These are phyloP conservation scores for Pedicia rivosa DNA, from an alignment of 2,888 invertebrate species.

Conservation along the genomic window DNA sequence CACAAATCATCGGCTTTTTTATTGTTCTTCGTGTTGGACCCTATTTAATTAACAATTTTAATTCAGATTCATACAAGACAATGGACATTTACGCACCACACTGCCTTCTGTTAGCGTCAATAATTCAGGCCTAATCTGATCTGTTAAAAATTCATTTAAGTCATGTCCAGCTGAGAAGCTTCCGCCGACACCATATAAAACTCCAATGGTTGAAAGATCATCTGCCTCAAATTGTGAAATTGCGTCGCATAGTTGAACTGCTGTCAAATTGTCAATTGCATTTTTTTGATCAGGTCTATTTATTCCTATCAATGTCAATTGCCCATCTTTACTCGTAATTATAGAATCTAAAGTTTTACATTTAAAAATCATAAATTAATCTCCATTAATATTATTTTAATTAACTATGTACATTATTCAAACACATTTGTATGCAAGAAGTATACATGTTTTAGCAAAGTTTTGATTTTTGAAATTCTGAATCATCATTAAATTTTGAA, in stretches of 20 bases:
- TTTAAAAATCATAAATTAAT: too few species aligned
- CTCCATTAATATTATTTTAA: too few species aligned
- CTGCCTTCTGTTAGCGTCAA: constrained; percentile 31
- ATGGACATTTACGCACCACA: constrained; percentile 28
- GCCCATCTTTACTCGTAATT: constrained; percentile 42
- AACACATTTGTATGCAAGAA: too few species aligned
- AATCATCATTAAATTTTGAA: too few species aligned
- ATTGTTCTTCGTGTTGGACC: constrained; percentile 51
- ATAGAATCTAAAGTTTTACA: too few species aligned
- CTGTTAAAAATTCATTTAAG: constrained; percentile 50
- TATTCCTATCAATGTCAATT: constrained; percentile 66
- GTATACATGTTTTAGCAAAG: too few species aligned
- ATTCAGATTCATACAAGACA: background rate
- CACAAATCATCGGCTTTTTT: constrained; percentile 80
- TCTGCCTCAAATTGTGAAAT: constrained; percentile 70
- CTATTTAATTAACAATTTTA: constrained; percentile 24
- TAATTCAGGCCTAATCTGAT: constrained; percentile 26
- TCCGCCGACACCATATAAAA: constrained; percentile 83
- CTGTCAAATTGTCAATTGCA: constrained; percentile 57
- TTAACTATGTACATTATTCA: too few species aligned
- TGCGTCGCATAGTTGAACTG: constrained; percentile 49
- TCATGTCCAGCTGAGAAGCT: constrained; percentile 90
- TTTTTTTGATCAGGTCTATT: constrained; percentile 74
- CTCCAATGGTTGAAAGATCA: constrained; percentile 46
- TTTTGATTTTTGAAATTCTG: too few species aligned